phyloP scores from a whole-genome alignment of 2,888 invertebrate species.

The Leucozona laternaria region DNA sequence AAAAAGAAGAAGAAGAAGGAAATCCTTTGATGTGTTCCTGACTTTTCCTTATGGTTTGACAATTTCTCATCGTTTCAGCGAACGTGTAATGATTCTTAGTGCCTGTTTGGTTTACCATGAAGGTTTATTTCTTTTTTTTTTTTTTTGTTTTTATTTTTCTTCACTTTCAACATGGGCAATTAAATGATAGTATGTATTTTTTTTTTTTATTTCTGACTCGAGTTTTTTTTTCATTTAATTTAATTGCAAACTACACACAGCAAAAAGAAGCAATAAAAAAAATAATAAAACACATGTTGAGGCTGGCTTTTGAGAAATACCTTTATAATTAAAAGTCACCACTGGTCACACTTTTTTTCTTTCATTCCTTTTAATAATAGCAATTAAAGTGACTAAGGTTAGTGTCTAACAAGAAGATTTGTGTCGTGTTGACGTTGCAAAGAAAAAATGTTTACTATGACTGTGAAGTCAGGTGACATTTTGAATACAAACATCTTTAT shows the following conservation, averaged over 20 bases:
- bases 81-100: slow-evolving; percentile 68
- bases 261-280: slow-evolving; percentile 24
- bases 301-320: slow-evolving; percentile 20
- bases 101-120: slow-evolving; percentile 70
- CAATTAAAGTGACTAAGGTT: slow-evolving; percentile 47
- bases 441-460: not conserved
- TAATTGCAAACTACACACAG: slow-evolving; percentile 36
- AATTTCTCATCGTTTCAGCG: slow-evolving; percentile 64
- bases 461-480: slow-evolving; percentile 1
- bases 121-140: slow-evolving; percentile 31
- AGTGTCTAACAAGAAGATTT: slow-evolving; percentile 15
- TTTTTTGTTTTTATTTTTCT: not conserved
- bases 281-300: slow-evolving; percentile 41
- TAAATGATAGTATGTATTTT: slow-evolving; percentile 19
- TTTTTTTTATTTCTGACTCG: not conserved
- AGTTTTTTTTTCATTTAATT: not conserved
- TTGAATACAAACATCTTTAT: not conserved
- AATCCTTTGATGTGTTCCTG: slow-evolving; percentile 64
- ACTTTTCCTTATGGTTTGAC: slow-evolving; percentile 49
- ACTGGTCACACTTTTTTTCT: slow-evolving; percentile 43
- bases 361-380: slow-evolving; percentile 4
- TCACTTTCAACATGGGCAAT: slow-evolving; percentile 56
- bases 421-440: not conserved
- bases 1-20: not conserved
- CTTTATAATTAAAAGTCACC: slow-evolving; percentile 41